Base-by-base conservation (phyloP, 1,140 invertebrate species). In the Caenorhabditis brenneri region DNA sequence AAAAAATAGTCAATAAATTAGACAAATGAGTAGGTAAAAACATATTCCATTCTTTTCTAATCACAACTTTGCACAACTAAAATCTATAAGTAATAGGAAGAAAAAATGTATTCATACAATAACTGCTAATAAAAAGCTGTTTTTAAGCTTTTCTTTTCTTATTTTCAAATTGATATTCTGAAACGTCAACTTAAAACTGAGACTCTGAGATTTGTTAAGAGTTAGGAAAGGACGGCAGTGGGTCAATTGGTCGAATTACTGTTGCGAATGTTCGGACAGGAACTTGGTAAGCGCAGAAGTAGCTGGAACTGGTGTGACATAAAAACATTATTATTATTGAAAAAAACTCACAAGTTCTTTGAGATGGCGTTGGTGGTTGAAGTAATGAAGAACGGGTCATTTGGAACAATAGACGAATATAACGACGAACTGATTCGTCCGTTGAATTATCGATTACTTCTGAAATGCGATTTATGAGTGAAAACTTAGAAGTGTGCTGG, bases 301-400 rank as follows among this genome's bases (percentile, higher is more conserved):
- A 12, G 36, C 65, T 74, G 65, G 5, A 74, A 74, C 2, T 24
- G 15, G 42, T 46, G 3, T 10, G 3, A 22, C n/a, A 15, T 12
- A 0, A 55, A 55, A 24, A 55, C 22, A 10, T 27, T 27, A 27
- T 0, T 1, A 22, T 19, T 24, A 7, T 36, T 42, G 6, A 2
- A 29, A 27, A 58, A 65, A 22, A n/a, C 65, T 74, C 24, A 74
- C 65, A 74, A 24, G 65, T 74, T 42, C 65, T 42, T n/a, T 74
- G 65, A 2, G 65, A 74, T 42, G 65, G 65, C 5, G 65, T 74
- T 42, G 36, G 36, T 7, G 65, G 36, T 1, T 74, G 65, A n/a
- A 74, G 65, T 10, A 74, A 29, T 24, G 65, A 74, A 12, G 65
- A 42, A 9, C 65, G 65, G 7, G 65, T 74, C 36, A 74, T 42